Conservation (phyloP, 2,888 invertebrate genomes). For the Arctia plantaginis region DNA sequence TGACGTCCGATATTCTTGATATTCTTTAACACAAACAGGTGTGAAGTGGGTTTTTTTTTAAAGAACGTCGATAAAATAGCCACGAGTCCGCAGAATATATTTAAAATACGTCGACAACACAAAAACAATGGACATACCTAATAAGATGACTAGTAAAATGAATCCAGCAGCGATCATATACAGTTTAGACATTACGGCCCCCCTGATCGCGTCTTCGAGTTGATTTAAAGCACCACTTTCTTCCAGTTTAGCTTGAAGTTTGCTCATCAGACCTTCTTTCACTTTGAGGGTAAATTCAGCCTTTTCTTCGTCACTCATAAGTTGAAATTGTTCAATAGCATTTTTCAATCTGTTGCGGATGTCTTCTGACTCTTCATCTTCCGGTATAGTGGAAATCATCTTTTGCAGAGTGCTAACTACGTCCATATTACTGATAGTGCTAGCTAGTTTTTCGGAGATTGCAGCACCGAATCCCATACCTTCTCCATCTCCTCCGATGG, state of each 20-base stretch:
- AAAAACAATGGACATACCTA: slow-evolving; percentile 59
- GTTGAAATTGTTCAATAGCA: slow-evolving; percentile 64
- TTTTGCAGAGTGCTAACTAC: slow-evolving; percentile 69
- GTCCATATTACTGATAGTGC: slow-evolving; percentile 74
- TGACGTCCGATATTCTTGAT: not conserved
- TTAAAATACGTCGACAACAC: not conserved
- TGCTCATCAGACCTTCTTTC: slow-evolving; percentile 68
- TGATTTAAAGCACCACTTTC: slow-evolving; percentile 64
- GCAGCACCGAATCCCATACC: slow-evolving; percentile 62
- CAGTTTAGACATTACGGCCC: slow-evolving; percentile 66
- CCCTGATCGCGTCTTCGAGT: slow-evolving; percentile 67
- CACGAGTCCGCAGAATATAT: not conserved
- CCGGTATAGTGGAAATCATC: slow-evolving; percentile 64
- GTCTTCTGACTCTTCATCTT: slow-evolving; percentile 69
- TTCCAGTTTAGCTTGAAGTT: slow-evolving; percentile 63
- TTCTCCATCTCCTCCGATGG: slow-evolving; percentile 3
- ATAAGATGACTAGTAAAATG: slow-evolving; percentile 66
- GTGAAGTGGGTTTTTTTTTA: not conserved
- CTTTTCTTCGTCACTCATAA: slow-evolving; percentile 70
- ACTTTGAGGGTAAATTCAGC: slow-evolving; percentile 69
- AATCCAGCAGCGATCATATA: slow-evolving; percentile 63
- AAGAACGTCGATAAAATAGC: not conserved
- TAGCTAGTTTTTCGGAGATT: slow-evolving; percentile 68
- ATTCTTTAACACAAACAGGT: not conserved
- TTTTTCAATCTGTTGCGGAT: slow-evolving; percentile 66